These are phyloP conservation scores for Tichodroma muraria DNA, from an alignment of 2,113 vertebrate species.

Conservation along the genomic window DNA sequence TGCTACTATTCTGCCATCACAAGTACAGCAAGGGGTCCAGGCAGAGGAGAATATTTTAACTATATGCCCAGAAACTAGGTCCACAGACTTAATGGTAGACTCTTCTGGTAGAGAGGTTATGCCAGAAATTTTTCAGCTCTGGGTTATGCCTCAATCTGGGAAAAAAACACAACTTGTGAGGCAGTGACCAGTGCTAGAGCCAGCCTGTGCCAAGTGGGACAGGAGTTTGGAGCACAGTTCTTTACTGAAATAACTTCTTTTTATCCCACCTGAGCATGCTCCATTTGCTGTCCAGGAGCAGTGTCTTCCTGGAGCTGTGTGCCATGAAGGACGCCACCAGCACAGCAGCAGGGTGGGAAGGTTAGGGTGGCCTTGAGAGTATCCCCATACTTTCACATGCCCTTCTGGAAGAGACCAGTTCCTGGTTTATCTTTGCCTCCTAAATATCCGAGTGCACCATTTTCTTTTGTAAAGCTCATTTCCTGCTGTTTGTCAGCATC, in stretches of 20 bases:
- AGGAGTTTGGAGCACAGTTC: not conserved
- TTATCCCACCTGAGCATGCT: not conserved
- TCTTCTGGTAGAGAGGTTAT: not conserved
- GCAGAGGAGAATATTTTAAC: not conserved
- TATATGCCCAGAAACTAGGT: not conserved
- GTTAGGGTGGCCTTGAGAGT: not conserved
- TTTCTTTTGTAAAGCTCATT: not conserved
- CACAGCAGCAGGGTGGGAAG: not conserved
- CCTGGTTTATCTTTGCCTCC: not conserved
- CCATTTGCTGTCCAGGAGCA: not conserved
- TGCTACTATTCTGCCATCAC: not conserved
- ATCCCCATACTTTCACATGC: not conserved
- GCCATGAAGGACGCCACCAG: fast-evolving
- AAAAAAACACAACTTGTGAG: not conserved
- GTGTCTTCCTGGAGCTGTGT: not conserved
- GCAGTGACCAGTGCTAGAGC: not conserved
- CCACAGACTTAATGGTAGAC: not conserved
- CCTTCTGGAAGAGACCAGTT: not conserved
- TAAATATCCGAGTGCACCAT: not conserved
- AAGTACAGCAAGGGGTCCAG: not conserved
- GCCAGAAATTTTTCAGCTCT: not conserved
- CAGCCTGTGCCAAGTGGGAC: not conserved
- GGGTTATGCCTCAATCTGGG: not conserved
- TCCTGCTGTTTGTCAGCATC: not conserved
- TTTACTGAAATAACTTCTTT: not conserved